Percentiles rank a stretch among this genome's conserved stretches.
These are phyloP conservation scores for Gryon sp. DNA, from an alignment of 1,140 invertebrate genomes.

Conservation along the genomic window DNA sequence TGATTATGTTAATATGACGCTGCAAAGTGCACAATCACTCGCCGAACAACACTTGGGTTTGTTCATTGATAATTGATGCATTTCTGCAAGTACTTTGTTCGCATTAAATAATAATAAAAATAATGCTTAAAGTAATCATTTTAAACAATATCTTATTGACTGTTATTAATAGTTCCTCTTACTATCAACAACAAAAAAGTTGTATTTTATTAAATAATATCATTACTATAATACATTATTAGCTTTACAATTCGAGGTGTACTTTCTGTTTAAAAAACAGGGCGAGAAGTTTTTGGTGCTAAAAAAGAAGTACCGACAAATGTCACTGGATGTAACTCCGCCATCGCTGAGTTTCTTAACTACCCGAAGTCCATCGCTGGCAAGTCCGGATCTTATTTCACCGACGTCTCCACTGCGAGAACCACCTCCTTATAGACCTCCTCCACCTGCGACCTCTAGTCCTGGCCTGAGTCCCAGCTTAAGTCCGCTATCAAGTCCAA, in stretches of 20 bases:
- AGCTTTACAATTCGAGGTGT: no score
- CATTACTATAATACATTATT: no score
- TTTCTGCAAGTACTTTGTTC: no score
- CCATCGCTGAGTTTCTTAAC: constrained; percentile 62
- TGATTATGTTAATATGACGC: neutral
- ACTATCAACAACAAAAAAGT: no score
- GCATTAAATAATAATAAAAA: no score
- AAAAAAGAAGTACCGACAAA: constrained; percentile 85
- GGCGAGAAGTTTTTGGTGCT: constrained; percentile 92
- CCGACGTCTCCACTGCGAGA: constrained; percentile 75
- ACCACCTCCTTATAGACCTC: constrained; percentile 85
- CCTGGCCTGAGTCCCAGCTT: constrained; percentile 54
- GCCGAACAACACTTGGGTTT: neutral
- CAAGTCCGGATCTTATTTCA: constrained; percentile 67
- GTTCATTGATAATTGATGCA: constrained; percentile 3
- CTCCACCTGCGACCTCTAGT: constrained; percentile 80
- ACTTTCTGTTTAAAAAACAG: constrained; percentile 69
- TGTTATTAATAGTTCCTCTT: no score
- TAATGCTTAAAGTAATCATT: no score
- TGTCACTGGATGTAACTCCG: constrained; percentile 72
- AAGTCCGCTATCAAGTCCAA: constrained; percentile 40
- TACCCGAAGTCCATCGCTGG: constrained; percentile 63
- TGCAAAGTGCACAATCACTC: neutral
- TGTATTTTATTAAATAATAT: no score
- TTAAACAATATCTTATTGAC: no score